phyloP scores from a whole-genome alignment of 2,113 vertebrate genomes.

The Manacus vitellinus region DNA sequence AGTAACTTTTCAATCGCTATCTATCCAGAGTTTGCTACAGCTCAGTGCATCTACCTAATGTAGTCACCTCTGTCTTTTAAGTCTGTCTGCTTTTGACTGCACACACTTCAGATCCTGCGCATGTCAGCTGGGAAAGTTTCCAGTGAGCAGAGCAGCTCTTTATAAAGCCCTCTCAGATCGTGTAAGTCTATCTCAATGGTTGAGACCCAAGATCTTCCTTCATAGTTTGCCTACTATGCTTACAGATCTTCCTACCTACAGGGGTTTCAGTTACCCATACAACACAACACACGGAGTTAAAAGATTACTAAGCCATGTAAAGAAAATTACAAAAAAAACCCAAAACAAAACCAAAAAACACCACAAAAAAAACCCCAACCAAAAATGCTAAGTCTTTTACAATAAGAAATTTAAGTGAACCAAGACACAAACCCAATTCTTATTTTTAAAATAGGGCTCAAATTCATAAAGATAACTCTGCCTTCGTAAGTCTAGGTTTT shows the following conservation, averaged over 20 bases:
- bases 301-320: not conserved
- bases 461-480: not conserved
- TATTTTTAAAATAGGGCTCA: not conserved
- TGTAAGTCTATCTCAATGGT: not conserved
- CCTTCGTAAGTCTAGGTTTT: not conserved
- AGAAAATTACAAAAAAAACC: not conserved
- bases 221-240: not conserved
- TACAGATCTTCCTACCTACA: not conserved
- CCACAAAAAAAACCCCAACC: too few relatives aligned
- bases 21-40: not conserved
- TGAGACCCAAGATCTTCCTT: not conserved
- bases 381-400: not conserved
- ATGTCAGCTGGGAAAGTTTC: not conserved
- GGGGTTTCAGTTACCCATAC: not conserved
- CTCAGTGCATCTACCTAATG: not conserved
- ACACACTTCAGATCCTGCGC: not conserved
- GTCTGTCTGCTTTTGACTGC: not conserved
- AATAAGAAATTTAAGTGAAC: not conserved
- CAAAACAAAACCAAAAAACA: too few relatives aligned
- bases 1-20: not conserved
- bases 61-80: not conserved
- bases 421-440: not conserved
- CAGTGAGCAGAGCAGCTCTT: not conserved
- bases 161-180: rapidly evolving
- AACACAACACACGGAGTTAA: not conserved